Percentiles rank a stretch among this genome's conserved stretches.
These are phyloP conservation scores for Xiphophorus hellerii DNA, from an alignment of 2,113 vertebrate species.

Conservation along the genomic window DNA sequence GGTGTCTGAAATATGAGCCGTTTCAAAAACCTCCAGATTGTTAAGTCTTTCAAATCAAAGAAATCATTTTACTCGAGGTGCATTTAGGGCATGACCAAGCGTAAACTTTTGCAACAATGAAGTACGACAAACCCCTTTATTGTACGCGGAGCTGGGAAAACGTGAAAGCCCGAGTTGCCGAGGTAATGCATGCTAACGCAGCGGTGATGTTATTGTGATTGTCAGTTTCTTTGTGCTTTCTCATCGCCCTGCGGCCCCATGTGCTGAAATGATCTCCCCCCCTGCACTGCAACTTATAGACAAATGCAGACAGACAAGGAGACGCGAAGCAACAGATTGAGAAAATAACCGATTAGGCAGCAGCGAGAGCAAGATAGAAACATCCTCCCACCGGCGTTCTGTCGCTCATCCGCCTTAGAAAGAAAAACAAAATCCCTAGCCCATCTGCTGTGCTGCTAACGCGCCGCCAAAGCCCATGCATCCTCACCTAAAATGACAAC, in stretches of 20 bases:
- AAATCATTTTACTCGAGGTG: background rate
- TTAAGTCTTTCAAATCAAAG: too few species aligned
- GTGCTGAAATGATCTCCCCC: slow-evolving; percentile 27
- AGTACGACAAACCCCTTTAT: background rate
- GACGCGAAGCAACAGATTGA: slow-evolving; percentile 53
- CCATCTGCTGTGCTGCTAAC: slow-evolving; percentile 55
- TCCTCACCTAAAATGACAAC: slow-evolving; percentile 18
- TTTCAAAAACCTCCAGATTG: too few species aligned
- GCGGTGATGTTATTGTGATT: background rate
- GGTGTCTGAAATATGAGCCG: too few species aligned
- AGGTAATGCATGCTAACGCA: background rate
- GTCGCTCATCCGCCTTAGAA: slow-evolving; percentile 38
- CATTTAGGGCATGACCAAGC: background rate
- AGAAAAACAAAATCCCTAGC: slow-evolving; percentile 9
- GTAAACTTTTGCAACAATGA: too few species aligned
- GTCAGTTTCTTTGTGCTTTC: slow-evolving; percentile 12
- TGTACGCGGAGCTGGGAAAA: background rate
- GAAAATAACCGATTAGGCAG: slow-evolving; percentile 50
- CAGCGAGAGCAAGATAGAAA: slow-evolving; percentile 38
- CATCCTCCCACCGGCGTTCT: slow-evolving; percentile 61
- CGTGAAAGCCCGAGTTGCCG: background rate
- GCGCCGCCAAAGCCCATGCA: slow-evolving; percentile 35
- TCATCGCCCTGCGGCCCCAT: slow-evolving; percentile 17
- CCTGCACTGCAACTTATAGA: slow-evolving; percentile 21
- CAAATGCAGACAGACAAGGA: slow-evolving; percentile 5